Conservation (phyloP, 2,888 invertebrate genomes). For the Carterocephalus palaemon region DNA sequence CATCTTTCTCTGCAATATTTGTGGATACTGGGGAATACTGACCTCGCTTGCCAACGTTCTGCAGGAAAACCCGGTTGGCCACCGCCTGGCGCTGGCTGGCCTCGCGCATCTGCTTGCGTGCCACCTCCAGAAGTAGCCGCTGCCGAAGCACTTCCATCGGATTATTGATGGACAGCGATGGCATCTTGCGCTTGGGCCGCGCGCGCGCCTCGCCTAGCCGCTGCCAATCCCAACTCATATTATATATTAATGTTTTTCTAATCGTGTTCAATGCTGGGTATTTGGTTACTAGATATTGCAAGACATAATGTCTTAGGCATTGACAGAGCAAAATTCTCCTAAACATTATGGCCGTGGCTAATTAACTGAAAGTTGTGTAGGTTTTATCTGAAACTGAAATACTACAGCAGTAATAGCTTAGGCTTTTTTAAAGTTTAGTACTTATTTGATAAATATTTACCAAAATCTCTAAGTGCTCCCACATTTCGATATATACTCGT, state of each 20-base stretch:
- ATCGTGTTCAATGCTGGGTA: no score
- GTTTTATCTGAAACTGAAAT: no score
- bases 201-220: constrained; percentile 55
- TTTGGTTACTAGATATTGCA: no score
- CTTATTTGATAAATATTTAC: no score
- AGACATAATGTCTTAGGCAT: no score
- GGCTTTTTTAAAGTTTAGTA: no score
- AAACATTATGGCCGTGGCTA: no score
- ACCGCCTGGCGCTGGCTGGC: constrained; percentile 83
- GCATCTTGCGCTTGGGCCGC: constrained; percentile 81
- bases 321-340: no score
- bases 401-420: no score
- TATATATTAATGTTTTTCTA: no score
- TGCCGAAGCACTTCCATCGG: constrained; percentile 92
- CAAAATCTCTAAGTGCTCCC: not conserved
- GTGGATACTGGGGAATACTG: constrained; percentile 13
- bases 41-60: constrained; percentile 87
- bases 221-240: constrained; percentile 38
- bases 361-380: constrained; percentile 44
- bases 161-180: constrained; percentile 90
- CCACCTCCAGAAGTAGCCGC: constrained; percentile 88
- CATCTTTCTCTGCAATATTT: no score
- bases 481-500: not conserved
- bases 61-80: constrained; percentile 85
- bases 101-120: constrained; percentile 88